These are phyloP conservation scores for Lasioglossum morio DNA, from an alignment of 2,888 invertebrate species.

Conservation along the genomic window DNA sequence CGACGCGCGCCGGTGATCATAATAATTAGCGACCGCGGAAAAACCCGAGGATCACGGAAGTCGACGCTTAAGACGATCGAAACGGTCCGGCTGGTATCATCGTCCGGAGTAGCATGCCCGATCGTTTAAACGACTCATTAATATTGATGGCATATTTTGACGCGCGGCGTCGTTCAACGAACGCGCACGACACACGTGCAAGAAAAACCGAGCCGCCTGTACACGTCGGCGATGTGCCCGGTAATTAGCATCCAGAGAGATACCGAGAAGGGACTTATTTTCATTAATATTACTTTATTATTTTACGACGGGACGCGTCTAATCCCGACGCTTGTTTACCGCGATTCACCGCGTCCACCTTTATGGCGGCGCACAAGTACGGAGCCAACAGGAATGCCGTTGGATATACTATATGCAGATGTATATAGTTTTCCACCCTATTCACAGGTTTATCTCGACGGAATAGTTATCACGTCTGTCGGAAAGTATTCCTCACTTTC, in stretches of 20 bases:
- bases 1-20: conserved; percentile 25
- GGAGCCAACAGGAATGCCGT: not conserved
- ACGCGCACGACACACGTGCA: conserved; percentile 24
- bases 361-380: not conserved
- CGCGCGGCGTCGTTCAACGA: not conserved
- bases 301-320: conserved; percentile 18
- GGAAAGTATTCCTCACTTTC: not conserved
- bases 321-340: not conserved
- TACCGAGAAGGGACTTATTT: conserved; percentile 27
- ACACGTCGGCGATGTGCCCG: not conserved
- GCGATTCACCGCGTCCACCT: not conserved
- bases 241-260: conserved; percentile 32
- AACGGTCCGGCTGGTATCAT: conserved; percentile 23
- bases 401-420: not conserved
- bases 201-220: conserved; percentile 12
- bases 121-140: conserved; percentile 30
- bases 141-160: conserved; percentile 44
- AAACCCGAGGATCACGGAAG: conserved; percentile 28
- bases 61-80: conserved; percentile 6
- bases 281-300: conserved; percentile 42
- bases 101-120: not conserved
- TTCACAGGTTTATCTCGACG: not conserved
- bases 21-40: conserved; percentile 38
- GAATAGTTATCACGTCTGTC: not conserved
- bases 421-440: not conserved